These are phyloP conservation scores for Xyrichtys novacula DNA, from an alignment of 2,797 vertebrate genomes.

Conservation along the genomic window DNA sequence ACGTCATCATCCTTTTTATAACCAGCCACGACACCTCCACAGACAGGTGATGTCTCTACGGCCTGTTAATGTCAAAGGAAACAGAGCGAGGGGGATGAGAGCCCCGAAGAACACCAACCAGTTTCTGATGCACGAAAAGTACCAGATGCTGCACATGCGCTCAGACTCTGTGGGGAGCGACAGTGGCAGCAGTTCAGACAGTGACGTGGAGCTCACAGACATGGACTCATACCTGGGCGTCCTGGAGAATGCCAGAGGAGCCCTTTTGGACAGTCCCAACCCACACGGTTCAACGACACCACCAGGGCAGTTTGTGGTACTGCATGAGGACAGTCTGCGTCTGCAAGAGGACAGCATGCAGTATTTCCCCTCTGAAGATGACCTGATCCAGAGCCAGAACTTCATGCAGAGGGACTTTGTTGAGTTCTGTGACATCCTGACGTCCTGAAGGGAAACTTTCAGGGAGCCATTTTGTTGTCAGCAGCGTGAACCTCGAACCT, in stretches of 20 bases:
- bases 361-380: slow-evolving; percentile 91
- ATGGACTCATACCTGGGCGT: slow-evolving; percentile 92
- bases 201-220: slow-evolving; percentile 89
- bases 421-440: slow-evolving; percentile 87
- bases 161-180: slow-evolving; percentile 91
- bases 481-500: slow-evolving; percentile 27
- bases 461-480: slow-evolving; percentile 49
- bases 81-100: slow-evolving; percentile 87
- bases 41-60: slow-evolving; percentile 74
- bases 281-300: slow-evolving; percentile 25
- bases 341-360: slow-evolving; percentile 88
- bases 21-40: slow-evolving; percentile 32
- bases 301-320: slow-evolving; percentile 41
- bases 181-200: slow-evolving; percentile 82
- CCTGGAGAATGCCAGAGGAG: slow-evolving; percentile 91
- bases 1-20: slow-evolving; percentile 34
- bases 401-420: slow-evolving; percentile 93
- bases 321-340: slow-evolving; percentile 82
- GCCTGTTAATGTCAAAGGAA: slow-evolving; percentile 87
- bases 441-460: slow-evolving; percentile 61
- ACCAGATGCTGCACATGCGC: slow-evolving; percentile 90
- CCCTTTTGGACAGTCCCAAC: slow-evolving; percentile 82
- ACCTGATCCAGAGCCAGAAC: slow-evolving; percentile 88
- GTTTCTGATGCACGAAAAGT: slow-evolving; percentile 93
- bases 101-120: slow-evolving; percentile 94